phyloP scores from a whole-genome alignment of 2,888 invertebrate species.

The Parascotia fuliginaria region DNA sequence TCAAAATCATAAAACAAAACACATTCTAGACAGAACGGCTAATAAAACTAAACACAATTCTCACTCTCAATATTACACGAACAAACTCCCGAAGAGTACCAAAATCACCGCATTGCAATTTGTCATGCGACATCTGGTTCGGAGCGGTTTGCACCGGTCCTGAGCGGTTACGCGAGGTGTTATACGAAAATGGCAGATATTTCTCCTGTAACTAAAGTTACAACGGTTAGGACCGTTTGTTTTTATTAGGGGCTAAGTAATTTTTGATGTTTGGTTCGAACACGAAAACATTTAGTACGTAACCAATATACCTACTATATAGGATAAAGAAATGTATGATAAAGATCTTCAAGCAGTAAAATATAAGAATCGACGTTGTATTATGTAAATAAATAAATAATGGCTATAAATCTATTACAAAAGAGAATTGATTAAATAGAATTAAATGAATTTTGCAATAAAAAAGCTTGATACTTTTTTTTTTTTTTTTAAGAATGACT shows the following conservation, averaged over 20 bases:
- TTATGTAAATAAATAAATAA: no score
- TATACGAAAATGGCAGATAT: constrained; percentile 47
- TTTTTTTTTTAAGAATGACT: no score
- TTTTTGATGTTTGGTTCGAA: constrained; percentile 49
- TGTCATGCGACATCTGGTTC: constrained; percentile 71
- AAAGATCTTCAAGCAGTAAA: no score
- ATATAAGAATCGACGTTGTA: no score
- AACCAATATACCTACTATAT: no score
- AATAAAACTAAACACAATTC: constrained; percentile 20
- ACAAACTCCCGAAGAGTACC: constrained; percentile 36
- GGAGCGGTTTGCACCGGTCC: constrained; percentile 64
- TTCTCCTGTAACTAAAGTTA: constrained; percentile 30
- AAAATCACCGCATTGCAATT: constrained; percentile 73
- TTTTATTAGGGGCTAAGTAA: constrained; percentile 62
- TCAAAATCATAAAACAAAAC: neutral
- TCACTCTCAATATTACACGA: constrained; percentile 33
- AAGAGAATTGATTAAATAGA: no score
- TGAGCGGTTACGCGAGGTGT: constrained; percentile 52
- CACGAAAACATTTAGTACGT: no score
- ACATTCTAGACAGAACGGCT: neutral
- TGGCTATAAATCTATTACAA: no score
- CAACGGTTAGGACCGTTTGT: constrained; percentile 32
- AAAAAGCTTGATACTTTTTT: no score
- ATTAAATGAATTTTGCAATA: no score
- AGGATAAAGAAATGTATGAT: no score